Evolutionary conservation across 2,113 vertebrate genomes (phyloP).

Genomic region (Phyllostomus discolor): DNA sequence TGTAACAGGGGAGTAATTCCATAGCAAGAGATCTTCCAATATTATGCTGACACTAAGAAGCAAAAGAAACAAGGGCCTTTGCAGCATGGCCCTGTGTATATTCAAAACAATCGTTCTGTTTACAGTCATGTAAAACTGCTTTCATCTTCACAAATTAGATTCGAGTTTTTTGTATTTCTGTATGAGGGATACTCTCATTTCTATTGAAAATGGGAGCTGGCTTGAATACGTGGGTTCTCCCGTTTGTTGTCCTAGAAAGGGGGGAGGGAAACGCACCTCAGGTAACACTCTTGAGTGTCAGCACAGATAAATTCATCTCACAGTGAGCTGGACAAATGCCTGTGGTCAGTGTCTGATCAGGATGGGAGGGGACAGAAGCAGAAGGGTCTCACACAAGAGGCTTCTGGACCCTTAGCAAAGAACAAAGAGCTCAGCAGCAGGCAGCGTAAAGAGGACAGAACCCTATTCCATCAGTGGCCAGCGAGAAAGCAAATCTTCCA

Average conservation of each 20-base stretch:
- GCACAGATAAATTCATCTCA: background rate
- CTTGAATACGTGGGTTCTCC: background rate
- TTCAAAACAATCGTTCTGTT: slow-evolving; percentile 49
- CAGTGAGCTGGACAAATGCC: no score
- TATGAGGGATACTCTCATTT: background rate
- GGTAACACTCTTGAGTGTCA: background rate
- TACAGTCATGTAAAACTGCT: slow-evolving; percentile 42
- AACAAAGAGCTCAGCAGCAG: background rate
- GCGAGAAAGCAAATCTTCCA: background rate
- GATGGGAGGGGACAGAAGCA: background rate
- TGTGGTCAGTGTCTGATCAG: background rate
- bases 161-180: background rate
- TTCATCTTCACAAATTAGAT: slow-evolving; percentile 53
- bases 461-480: background rate
- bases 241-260: background rate
- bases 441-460: background rate
- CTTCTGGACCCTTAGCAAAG: background rate
- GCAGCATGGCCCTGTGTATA: background rate
- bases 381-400: rapidly evolving
- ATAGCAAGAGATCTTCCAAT: slow-evolving; percentile 45
- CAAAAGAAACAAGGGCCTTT: background rate
- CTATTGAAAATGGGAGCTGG: background rate
- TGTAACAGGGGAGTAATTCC: background rate
- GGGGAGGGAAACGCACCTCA: background rate
- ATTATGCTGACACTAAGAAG: slow-evolving; percentile 44